These are phyloP conservation scores for Formica aserva DNA, from an alignment of 2,888 invertebrate genomes.

Conservation along the genomic window DNA sequence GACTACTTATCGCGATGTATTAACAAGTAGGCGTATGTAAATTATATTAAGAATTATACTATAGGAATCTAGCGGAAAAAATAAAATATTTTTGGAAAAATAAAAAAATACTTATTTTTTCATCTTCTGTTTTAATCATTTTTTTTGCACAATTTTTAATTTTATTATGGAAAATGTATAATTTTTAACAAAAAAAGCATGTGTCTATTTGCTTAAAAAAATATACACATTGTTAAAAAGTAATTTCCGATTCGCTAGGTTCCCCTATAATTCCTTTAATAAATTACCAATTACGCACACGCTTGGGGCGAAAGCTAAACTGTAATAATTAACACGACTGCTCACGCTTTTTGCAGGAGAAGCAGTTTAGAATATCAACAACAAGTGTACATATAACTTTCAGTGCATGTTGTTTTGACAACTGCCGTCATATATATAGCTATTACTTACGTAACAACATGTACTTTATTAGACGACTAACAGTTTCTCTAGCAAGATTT, in stretches of 20 bases:
- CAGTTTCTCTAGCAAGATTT: background rate
- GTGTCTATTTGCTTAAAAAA: background rate
- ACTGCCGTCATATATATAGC: background rate
- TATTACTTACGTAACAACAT: background rate
- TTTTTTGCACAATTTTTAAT: background rate
- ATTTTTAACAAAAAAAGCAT: background rate
- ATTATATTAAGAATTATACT: background rate
- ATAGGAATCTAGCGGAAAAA: background rate
- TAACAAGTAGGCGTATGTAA: background rate
- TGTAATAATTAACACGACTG: slow-evolving; percentile 1
- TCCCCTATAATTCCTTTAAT: background rate
- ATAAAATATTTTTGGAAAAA: background rate
- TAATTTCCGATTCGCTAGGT: background rate
- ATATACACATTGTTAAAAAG: background rate
- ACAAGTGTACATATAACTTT: background rate
- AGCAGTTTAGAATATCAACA: background rate
- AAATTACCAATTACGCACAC: background rate
- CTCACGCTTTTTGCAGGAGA: background rate
- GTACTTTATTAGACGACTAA: background rate
- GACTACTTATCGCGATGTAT: background rate
- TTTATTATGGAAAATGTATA: background rate
- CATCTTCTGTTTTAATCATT: background rate
- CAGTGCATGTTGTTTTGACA: background rate
- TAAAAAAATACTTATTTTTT: background rate
- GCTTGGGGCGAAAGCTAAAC: background rate